Conservation (phyloP, 2,797 vertebrate species). For the Pampus argenteus region DNA sequence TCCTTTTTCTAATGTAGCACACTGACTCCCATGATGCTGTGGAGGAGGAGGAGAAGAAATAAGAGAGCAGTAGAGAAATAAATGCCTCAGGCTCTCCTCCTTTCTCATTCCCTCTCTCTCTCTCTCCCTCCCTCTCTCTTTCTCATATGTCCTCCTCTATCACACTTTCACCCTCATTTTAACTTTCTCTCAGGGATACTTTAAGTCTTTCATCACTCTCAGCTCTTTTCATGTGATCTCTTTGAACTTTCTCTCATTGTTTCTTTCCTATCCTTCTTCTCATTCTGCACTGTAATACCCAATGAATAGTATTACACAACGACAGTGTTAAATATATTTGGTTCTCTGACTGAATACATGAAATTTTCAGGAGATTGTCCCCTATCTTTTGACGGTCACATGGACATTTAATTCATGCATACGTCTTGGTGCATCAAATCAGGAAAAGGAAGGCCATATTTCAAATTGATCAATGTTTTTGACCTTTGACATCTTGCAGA, state of each 20-base stretch:
- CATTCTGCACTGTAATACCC: not conserved
- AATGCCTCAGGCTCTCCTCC: slow-evolving; percentile 49
- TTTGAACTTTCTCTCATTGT: slow-evolving; percentile 44
- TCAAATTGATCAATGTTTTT: not conserved
- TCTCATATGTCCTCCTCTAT: slow-evolving; percentile 50
- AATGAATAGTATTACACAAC: slow-evolving; percentile 10
- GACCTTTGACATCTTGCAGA: not conserved
- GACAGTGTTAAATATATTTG: slow-evolving; percentile 8
- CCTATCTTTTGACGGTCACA: not conserved
- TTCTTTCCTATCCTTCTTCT: not conserved
- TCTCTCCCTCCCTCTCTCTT: slow-evolving; percentile 24
- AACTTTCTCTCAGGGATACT: slow-evolving; percentile 60
- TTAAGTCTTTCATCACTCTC: slow-evolving; percentile 61
- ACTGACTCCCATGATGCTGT: slow-evolving; percentile 75
- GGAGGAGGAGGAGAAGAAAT: too few species aligned
- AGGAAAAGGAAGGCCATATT: not conserved
- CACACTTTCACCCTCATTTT: slow-evolving; percentile 60
- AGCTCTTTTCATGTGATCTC: slow-evolving; percentile 48
- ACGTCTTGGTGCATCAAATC: not conserved
- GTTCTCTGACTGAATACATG: not conserved
- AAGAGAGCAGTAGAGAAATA: slow-evolving; percentile 11
- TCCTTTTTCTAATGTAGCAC: slow-evolving; percentile 73
- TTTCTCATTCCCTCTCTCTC: slow-evolving; percentile 22
- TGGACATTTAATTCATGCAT: not conserved
- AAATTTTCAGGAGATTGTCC: not conserved